Evolutionary conservation across 2,797 vertebrate genomes (phyloP).

Genomic region (Sebastolobus altivelis): DNA sequence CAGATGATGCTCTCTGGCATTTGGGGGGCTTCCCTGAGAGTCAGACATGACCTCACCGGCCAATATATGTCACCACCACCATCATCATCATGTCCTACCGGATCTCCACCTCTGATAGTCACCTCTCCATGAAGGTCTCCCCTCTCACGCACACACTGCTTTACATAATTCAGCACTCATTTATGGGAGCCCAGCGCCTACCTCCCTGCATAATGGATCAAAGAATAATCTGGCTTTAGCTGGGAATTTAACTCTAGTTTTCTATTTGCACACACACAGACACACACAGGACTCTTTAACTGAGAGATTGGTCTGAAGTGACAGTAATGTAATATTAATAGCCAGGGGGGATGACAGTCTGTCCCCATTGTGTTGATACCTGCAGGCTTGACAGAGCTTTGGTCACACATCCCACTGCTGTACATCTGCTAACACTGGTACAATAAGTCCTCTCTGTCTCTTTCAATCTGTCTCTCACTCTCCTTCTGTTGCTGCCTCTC

Average conservation of each 20-base stretch:
- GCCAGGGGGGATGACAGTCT: constrained; percentile 79
- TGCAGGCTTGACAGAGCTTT: constrained; percentile 82
- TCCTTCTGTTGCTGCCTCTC: constrained; percentile 17
- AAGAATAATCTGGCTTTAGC: constrained; percentile 61
- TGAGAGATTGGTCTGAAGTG: constrained; percentile 82
- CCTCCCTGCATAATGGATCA: constrained; percentile 77
- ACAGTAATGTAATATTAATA: constrained; percentile 85
- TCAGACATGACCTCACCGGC: constrained; percentile 79
- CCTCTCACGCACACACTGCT: constrained; percentile 48
- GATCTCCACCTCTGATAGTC: constrained; percentile 71
- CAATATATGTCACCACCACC: constrained; percentile 57
- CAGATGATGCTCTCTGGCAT: constrained; percentile 64
- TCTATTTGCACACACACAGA: constrained; percentile 39
- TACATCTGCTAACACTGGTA: constrained; percentile 80
- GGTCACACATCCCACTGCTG: constrained; percentile 81
- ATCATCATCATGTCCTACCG: constrained; percentile 51
- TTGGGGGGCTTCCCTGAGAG: constrained; percentile 48
- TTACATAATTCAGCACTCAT: constrained; percentile 75
- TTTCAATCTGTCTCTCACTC: constrained; percentile 62
- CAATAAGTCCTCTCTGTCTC: constrained; percentile 77
- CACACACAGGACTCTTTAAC: constrained; percentile 66
- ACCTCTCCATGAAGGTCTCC: constrained; percentile 48
- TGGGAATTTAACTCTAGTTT: constrained; percentile 63
- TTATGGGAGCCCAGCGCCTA: constrained; percentile 55
- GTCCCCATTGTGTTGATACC: constrained; percentile 80